A percentile compares a stretch with the other conserved stretches of the same genome.
Evolutionary conservation across 2,797 vertebrate species (phyloP).

Genomic region (Acanthurus lineatus): DNA sequence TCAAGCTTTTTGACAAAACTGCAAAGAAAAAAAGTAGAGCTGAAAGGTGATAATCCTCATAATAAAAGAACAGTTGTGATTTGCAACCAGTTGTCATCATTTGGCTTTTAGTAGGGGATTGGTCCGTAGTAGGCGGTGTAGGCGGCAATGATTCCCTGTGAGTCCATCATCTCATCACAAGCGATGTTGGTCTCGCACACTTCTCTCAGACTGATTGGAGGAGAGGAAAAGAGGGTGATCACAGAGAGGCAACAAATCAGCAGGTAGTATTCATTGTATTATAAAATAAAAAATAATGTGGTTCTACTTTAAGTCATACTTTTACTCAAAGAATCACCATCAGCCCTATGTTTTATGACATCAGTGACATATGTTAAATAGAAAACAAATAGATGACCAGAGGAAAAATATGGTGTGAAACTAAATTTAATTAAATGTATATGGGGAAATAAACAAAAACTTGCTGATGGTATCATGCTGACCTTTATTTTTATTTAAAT

Average conservation of each 20-base stretch:
- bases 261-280: too few species aligned
- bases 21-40: slow-evolving; percentile 7
- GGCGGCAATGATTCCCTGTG: slow-evolving; percentile 85
- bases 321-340: too few species aligned
- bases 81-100: not conserved
- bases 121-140: slow-evolving; percentile 87
- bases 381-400: not conserved
- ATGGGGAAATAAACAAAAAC: too few species aligned
- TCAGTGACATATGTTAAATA: too few species aligned
- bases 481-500: too few species aligned
- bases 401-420: too few species aligned
- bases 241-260: slow-evolving; percentile 12
- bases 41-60: slow-evolving; percentile 7
- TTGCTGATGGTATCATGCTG: too few species aligned
- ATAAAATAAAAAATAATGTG: too few species aligned
- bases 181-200: slow-evolving; percentile 86
- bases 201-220: slow-evolving; percentile 80
- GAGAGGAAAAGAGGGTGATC: slow-evolving; percentile 5
- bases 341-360: not conserved
- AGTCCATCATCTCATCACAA: slow-evolving; percentile 88
- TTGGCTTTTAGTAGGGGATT: slow-evolving; percentile 67
- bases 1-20: not conserved
- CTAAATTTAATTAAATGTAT: too few species aligned
- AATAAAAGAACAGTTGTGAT: not conserved
- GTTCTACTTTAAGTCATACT: too few species aligned